Conservation (phyloP, 1,140 invertebrate genomes). For the Thaumatotibia leucotreta region DNA sequence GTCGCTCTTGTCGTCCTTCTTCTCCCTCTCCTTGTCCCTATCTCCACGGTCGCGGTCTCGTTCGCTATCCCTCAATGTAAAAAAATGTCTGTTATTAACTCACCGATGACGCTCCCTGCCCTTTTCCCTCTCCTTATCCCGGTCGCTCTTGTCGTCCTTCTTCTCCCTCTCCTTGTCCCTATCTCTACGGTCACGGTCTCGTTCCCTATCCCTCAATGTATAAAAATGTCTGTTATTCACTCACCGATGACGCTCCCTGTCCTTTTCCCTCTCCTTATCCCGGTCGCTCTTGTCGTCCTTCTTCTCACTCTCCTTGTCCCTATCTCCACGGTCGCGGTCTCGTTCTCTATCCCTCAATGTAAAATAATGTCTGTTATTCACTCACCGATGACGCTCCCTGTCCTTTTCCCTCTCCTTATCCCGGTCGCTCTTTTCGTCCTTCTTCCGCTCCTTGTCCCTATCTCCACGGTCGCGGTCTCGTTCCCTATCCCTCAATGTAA, state of each 20-base stretch:
- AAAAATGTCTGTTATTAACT: too few relatives aligned
- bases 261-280: too few relatives aligned
- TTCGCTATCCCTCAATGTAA: too few relatives aligned
- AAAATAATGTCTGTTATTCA: too few relatives aligned
- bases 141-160: conserved; percentile 30
- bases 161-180: conserved; percentile 63
- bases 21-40: conserved; percentile 62
- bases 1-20: conserved; percentile 31
- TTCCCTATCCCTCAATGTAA: conserved; percentile 53
- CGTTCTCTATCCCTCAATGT: conserved; percentile 47
- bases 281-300: conserved; percentile 31
- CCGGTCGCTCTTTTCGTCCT: conserved; percentile 39
- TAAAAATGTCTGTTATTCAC: too few relatives aligned
- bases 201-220: too few relatives aligned
- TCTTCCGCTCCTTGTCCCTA: conserved; percentile 63
- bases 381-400: too few relatives aligned
- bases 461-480: conserved; percentile 50
- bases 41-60: conserved; percentile 50
- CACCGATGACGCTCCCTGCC: too few relatives aligned
- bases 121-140: too few relatives aligned
- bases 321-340: conserved; percentile 52
- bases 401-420: too few relatives aligned
- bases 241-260: too few relatives aligned
- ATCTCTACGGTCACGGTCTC: conserved; percentile 50
- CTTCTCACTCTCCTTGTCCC: conserved; percentile 62